phyloP scores from a whole-genome alignment of 2,888 invertebrate genomes.

The Drosophila silvestris region DNA sequence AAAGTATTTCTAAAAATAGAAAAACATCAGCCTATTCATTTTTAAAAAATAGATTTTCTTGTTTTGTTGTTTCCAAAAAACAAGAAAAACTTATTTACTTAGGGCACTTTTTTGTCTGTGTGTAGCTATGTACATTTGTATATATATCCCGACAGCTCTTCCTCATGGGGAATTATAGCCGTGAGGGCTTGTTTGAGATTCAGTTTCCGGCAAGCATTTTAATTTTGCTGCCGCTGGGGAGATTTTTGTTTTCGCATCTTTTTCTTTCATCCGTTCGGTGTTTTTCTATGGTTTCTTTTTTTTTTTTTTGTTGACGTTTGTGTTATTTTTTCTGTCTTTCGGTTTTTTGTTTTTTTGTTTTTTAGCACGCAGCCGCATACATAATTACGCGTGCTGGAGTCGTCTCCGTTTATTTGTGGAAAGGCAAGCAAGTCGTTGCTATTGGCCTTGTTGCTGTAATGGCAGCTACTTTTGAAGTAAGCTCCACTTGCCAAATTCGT shows the following conservation, averaged over 20 bases:
- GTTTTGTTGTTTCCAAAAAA: background rate
- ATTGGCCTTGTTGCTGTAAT: constrained; percentile 11
- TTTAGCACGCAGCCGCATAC: constrained; percentile 58
- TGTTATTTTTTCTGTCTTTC: constrained; percentile 29
- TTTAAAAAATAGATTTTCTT: background rate
- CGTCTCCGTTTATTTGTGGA: constrained; percentile 56
- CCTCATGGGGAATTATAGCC: constrained; percentile 63
- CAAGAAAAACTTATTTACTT: background rate
- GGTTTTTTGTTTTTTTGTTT: constrained; percentile 33
- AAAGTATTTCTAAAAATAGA: background rate
- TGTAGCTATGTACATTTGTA: constrained; percentile 1
- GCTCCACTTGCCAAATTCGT: constrained; percentile 64
- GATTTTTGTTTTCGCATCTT: constrained; percentile 60
- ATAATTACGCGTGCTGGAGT: constrained; percentile 71
- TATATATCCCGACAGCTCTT: constrained; percentile 1
- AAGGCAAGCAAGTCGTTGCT: constrained; percentile 52
- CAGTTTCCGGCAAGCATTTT: constrained; percentile 80
- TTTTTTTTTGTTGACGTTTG: constrained; percentile 11
- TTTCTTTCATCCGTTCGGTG: constrained; percentile 28
- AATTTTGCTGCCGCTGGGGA: constrained; percentile 73
- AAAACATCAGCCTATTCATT: background rate
- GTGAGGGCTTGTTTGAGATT: constrained; percentile 77
- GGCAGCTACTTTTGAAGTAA: constrained; percentile 55
- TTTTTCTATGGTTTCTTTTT: constrained; percentile 26
- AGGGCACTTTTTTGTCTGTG: background rate